phyloP scores from a whole-genome alignment of 2,113 vertebrate genomes.

The Ranitomeya variabilis region DNA sequence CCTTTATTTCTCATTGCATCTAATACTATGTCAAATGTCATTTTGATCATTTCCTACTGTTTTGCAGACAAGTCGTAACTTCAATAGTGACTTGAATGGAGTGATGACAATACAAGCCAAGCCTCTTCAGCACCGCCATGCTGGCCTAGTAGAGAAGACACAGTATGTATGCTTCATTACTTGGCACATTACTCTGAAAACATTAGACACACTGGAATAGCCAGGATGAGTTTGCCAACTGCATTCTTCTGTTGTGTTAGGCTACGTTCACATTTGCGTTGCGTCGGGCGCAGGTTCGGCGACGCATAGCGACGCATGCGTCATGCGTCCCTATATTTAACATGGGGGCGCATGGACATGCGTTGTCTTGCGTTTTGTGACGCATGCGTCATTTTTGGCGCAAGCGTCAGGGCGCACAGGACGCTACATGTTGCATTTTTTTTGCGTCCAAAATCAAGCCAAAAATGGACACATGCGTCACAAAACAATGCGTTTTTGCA shows the following conservation, averaged over 20 bases:
- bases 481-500: no score
- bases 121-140: slow-evolving; percentile 80
- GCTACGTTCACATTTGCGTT: no score
- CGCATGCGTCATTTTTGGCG: no score
- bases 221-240: not conserved
- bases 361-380: no score
- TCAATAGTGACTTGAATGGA: slow-evolving; percentile 74
- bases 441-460: no score
- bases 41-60: not conserved
- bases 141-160: slow-evolving; percentile 67
- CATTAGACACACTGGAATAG: not conserved
- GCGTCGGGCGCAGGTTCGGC: no score
- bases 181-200: not conserved
- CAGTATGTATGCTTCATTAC: slow-evolving; percentile 58
- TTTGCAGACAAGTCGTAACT: slow-evolving; percentile 63
- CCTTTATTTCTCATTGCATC: not conserved
- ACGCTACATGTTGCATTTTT: no score
- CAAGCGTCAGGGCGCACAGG: no score
- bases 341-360: no score
- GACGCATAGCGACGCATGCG: no score
- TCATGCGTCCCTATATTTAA: no score
- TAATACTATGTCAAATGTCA: not conserved
- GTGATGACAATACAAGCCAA: slow-evolving; percentile 87
- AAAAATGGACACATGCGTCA: no score
- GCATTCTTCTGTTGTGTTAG: not conserved